A percentile compares a stretch with the other conserved stretches of the same genome.
Conservation (phyloP, 2,113 vertebrate genomes). For the Onychostoma macrolepis region DNA sequence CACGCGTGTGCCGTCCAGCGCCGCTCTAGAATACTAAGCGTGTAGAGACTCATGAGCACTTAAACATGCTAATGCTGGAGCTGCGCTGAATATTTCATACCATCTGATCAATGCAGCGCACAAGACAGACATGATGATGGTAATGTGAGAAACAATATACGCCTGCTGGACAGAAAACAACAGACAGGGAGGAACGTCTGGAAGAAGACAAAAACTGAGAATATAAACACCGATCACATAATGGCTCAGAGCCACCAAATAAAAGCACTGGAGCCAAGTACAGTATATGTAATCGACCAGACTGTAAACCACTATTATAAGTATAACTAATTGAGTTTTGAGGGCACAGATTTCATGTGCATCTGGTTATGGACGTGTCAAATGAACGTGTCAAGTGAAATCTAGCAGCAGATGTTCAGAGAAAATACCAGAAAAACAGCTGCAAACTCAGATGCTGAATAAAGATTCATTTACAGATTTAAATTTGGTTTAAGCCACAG, state of each 20-base stretch:
- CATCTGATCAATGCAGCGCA: not conserved
- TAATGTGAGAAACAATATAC: not conserved
- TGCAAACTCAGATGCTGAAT: not conserved
- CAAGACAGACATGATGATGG: no score
- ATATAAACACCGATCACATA: not conserved
- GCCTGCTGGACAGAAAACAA: not conserved
- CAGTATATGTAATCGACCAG: not conserved
- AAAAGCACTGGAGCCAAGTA: not conserved
- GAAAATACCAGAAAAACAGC: conserved; percentile 13
- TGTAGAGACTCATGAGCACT: no score
- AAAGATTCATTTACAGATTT: not conserved
- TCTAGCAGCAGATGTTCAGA: conserved; percentile 14
- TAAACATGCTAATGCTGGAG: not conserved
- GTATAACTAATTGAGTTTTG: no score
- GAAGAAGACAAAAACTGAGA: not conserved
- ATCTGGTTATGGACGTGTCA: not conserved
- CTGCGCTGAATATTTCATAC: not conserved
- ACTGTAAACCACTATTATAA: not conserved
- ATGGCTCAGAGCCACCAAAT: not conserved
- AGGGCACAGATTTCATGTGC: no score
- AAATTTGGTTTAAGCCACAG: not conserved
- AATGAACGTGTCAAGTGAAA: no score
- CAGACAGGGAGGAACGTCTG: not conserved
- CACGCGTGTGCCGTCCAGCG: no score
- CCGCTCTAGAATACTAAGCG: no score